phyloP scores from a whole-genome alignment of 2,113 vertebrate genomes.

The Plectropomus leopardus region DNA sequence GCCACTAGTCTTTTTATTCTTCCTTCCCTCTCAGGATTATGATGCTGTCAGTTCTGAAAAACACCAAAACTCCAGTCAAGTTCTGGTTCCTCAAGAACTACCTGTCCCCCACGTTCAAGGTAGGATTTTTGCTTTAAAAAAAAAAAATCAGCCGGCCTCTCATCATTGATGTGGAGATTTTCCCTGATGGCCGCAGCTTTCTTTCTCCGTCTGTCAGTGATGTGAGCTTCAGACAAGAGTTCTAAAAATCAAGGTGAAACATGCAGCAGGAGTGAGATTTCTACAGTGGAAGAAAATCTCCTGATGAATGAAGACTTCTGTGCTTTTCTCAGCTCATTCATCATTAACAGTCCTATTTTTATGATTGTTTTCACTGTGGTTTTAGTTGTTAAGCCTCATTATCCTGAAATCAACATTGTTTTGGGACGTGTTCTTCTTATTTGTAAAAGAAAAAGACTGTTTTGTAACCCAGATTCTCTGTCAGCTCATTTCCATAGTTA shows the following conservation, averaged over 20 bases:
- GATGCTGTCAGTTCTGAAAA: slow-evolving; percentile 98
- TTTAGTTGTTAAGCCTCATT: not conserved
- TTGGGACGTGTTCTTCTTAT: not conserved
- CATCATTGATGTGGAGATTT: slow-evolving; percentile 30
- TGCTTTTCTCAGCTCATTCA: not conserved
- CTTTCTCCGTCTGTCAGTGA: slow-evolving; percentile 5
- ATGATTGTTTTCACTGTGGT: not conserved
- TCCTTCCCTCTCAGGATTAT: slow-evolving; percentile 90
- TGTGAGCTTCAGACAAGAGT: slow-evolving; percentile 20
- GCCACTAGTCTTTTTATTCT: not conserved
- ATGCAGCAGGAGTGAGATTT: not conserved
- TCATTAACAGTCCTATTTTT: not conserved
- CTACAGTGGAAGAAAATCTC: not conserved
- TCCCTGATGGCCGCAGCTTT: slow-evolving; percentile 18
- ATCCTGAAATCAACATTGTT: not conserved
- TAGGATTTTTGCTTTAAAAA: slow-evolving; percentile 63
- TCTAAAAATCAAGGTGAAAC: slow-evolving; percentile 23
- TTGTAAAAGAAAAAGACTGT: not conserved
- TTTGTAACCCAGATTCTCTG: not conserved
- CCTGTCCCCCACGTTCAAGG: slow-evolving; percentile 98
- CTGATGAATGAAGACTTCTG: not conserved
- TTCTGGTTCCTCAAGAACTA: slow-evolving; percentile 99
- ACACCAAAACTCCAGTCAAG: slow-evolving; percentile 97
- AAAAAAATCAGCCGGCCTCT: not conserved
- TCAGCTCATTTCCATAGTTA: not conserved